Evolutionary conservation across 2,888 invertebrate genomes (phyloP), one percentile per base, ranked within the genome.

Genomic region (Yponomeuta malinellus): DNA sequence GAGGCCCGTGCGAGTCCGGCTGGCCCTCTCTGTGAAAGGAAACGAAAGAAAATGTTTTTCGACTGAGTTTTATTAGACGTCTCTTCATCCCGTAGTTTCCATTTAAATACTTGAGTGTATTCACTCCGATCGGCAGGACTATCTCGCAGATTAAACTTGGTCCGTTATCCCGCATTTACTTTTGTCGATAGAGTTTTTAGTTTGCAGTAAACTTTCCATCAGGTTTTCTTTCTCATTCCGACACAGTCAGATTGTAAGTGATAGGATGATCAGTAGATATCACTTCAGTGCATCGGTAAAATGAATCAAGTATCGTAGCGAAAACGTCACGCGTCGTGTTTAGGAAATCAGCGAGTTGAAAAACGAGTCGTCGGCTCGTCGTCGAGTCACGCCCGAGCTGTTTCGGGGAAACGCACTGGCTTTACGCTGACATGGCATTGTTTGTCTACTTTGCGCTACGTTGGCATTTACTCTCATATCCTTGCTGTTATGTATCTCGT

Each of bases 31-130:
- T 87, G 81, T 89, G 87, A 91, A 91, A 90, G 87, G 90, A 89
- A 91, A 88, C 87, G 89, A 86, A 91, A 87, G 91, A 90, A 91
- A 91, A 90, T 90, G 90, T 90, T 89, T 64, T 85, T 87, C 83
- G 81, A 87, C 88, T 83, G 85, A 81, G 83, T 85, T 90, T 89
- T 90, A 90, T 90, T 87, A 87, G 86, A 84, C 84, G 83, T 79
- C 83, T 84, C 84, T 83, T 84, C 82, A 82, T 82, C 84, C 89
- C 89, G 89, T 87, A 88, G 84, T 90, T 90, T 89, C 89, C 89
- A 89, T 59, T 70, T 70, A 63, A 90, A 90, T 89, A 89, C 90
- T 87, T 88, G 63, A 37, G 29, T 68, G n/a, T 83, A 84, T 85
- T 86, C 89, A 89, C 90, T 90, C 87, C 84, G 87, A 83, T 91